Conservation (phyloP, 2,113 vertebrate genomes). For the Pterophyllum scalare region DNA sequence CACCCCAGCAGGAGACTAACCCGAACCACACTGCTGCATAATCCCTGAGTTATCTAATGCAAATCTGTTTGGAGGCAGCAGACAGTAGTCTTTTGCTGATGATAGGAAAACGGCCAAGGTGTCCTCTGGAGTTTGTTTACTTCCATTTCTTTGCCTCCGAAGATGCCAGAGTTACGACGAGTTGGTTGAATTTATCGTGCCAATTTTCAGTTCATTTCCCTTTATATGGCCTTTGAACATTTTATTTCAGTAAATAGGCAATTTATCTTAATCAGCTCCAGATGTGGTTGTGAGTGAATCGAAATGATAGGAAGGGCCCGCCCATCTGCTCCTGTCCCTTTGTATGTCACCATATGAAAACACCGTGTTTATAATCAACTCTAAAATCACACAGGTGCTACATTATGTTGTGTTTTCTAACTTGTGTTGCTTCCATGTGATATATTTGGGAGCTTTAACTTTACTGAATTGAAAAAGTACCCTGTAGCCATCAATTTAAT, state of each 20-base stretch:
- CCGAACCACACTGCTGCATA: slow-evolving; percentile 9
- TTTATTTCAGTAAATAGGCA: slow-evolving; percentile 36
- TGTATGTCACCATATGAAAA: neutral
- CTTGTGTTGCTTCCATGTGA: neutral
- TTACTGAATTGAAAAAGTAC: neutral
- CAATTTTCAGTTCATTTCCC: slow-evolving; percentile 30
- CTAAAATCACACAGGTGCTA: neutral
- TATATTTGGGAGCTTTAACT: neutral
- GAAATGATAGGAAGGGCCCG: neutral
- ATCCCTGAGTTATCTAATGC: slow-evolving; percentile 46
- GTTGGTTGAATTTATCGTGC: neutral
- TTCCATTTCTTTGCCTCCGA: neutral
- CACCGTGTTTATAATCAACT: neutral
- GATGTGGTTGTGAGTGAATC: slow-evolving; percentile 1
- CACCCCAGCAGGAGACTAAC: slow-evolving; percentile 38
- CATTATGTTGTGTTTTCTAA: neutral
- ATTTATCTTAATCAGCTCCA: slow-evolving; percentile 30
- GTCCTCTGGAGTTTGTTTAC: slow-evolving; percentile 65
- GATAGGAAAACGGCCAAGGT: slow-evolving; percentile 50
- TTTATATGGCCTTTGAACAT: slow-evolving; percentile 31
- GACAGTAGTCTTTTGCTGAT: slow-evolving; percentile 49
- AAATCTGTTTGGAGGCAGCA: slow-evolving; percentile 45
- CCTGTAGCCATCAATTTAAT: neutral
- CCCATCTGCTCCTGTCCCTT: neutral
- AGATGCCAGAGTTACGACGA: neutral